phyloP scores from a whole-genome alignment of 2,888 invertebrate genomes.

The Ischnura elegans region DNA sequence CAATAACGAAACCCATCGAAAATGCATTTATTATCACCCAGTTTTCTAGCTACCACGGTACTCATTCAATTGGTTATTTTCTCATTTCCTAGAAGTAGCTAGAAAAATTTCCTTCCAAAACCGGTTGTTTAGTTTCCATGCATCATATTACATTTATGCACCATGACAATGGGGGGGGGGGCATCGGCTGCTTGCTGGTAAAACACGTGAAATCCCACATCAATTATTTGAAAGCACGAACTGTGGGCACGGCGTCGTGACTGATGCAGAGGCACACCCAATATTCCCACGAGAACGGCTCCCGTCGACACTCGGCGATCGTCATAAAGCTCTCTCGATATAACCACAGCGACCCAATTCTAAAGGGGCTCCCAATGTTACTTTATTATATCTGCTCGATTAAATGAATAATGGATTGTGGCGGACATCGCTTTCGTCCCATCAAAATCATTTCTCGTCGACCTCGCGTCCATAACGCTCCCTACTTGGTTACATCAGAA shows the following conservation, averaged over 20 bases:
- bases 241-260: background rate
- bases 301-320: background rate
- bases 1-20: too few relatives aligned
- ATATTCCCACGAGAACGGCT: conserved; percentile 31
- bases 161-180: background rate
- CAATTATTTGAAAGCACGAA: conserved; percentile 4
- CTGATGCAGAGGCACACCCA: background rate
- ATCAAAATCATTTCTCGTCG: background rate
- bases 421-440: background rate
- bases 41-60: too few relatives aligned
- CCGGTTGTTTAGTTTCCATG: background rate
- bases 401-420: background rate
- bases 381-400: background rate
- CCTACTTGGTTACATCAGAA: too few relatives aligned
- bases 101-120: too few relatives aligned
- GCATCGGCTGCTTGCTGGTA: background rate
- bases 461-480: background rate
- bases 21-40: too few relatives aligned
- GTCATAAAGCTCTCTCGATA: background rate
- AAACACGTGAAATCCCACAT: background rate
- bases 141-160: background rate
- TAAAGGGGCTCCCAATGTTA: background rate
- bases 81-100: too few relatives aligned
- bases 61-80: too few relatives aligned
- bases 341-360: background rate